Evolutionary conservation across 2,888 invertebrate genomes (phyloP).

Genomic region (Pandemis heparana): DNA sequence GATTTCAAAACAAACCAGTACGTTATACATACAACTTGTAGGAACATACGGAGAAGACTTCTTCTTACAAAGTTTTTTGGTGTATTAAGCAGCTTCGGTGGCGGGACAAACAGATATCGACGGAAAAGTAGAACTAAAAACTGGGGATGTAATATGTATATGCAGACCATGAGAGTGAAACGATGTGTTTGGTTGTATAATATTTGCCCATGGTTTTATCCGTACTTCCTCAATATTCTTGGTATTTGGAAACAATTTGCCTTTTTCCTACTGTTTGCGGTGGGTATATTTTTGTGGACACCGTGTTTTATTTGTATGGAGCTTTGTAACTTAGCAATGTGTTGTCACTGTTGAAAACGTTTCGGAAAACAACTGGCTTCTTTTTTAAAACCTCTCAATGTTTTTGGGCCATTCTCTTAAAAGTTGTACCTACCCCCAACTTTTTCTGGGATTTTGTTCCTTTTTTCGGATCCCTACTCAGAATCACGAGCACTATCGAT

Average conservation of each 20-base stretch:
- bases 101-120: not conserved
- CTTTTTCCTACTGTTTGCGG: not conserved
- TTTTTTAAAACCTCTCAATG: not conserved
- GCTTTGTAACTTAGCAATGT: not conserved
- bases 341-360: not conserved
- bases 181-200: constrained; percentile 2
- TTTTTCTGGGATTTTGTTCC: no score
- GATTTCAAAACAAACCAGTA: not conserved
- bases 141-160: constrained; percentile 2
- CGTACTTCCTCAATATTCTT: not conserved
- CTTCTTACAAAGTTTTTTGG: not conserved
- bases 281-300: constrained; percentile 3
- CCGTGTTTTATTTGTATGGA: not conserved
- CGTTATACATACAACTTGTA: not conserved
- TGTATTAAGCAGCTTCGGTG: not conserved
- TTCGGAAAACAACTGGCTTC: not conserved
- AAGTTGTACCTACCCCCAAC: no score
- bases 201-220: constrained; percentile 7
- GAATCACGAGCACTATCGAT: no score
- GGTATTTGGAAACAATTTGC: not conserved
- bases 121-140: not conserved
- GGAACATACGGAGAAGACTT: not conserved
- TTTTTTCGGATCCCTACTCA: no score
- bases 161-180: not conserved
- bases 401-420: no score